These are phyloP conservation scores for Palythoa heliodiscus DNA, from an alignment of 92 coral and sea anemone genomes.

Conservation along the genomic window DNA sequence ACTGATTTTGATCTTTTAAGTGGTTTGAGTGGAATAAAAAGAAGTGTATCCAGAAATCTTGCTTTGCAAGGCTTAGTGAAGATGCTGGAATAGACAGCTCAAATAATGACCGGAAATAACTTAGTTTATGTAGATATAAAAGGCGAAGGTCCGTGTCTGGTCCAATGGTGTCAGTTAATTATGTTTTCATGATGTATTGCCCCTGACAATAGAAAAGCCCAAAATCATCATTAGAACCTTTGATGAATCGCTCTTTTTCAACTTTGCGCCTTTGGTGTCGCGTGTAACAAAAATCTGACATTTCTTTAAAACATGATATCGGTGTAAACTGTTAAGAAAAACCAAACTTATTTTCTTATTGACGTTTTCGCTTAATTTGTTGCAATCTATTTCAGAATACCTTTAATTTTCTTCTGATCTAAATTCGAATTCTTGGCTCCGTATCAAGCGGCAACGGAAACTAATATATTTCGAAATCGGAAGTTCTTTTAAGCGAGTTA, in stretches of 20 bases:
- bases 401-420: neutral
- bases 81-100: slow-evolving; percentile 62
- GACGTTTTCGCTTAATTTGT: neutral
- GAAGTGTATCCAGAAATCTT: slow-evolving; percentile 16
- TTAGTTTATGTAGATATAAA: slow-evolving; percentile 74
- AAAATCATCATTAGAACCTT: slow-evolving; percentile 3
- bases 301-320: neutral
- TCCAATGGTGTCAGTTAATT: neutral
- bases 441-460: slow-evolving; percentile 35
- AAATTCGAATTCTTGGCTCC: slow-evolving; percentile 12
- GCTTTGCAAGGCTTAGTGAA: slow-evolving; percentile 42
- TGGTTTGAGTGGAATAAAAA: slow-evolving; percentile 17
- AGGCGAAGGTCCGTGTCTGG: slow-evolving; percentile 27
- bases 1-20: slow-evolving; percentile 30
- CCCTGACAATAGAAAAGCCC: neutral
- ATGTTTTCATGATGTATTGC: slow-evolving; percentile 11
- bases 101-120: slow-evolving; percentile 87
- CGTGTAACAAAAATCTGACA: neutral
- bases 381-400: neutral
- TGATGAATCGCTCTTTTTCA: neutral
- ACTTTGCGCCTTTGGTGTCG: neutral
- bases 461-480: slow-evolving; percentile 10
- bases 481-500: slow-evolving; percentile 5
- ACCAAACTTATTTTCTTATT: neutral
- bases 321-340: neutral